phyloP scores from a whole-genome alignment of 2,797 vertebrate genomes.

The Enteromius treurensis region DNA sequence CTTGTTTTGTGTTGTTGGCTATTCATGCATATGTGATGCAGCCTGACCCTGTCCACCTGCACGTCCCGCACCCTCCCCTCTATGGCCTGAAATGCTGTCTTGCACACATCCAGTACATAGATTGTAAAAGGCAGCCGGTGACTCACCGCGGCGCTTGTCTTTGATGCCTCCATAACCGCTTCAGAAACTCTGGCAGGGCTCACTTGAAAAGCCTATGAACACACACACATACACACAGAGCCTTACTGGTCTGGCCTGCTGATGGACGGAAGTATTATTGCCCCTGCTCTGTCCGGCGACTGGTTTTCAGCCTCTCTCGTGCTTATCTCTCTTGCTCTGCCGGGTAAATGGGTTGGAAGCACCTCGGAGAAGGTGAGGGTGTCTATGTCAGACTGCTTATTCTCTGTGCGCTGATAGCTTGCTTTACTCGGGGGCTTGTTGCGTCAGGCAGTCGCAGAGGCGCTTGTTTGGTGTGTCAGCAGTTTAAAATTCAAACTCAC shows the following conservation, averaged over 20 bases:
- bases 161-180: conserved; percentile 85
- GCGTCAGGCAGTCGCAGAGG: conserved; percentile 48
- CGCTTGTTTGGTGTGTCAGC: conserved; percentile 44
- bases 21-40: conserved; percentile 58
- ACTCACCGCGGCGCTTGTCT: conserved; percentile 85
- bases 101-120: conserved; percentile 63
- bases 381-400: conserved; percentile 45
- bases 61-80: conserved; percentile 17
- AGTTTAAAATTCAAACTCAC: conserved; percentile 70
- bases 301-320: conserved; percentile 18
- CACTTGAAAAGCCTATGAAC: conserved; percentile 84
- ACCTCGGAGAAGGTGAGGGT: conserved; percentile 42
- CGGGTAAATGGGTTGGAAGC: conserved; percentile 31
- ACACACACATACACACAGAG: conserved; percentile 71
- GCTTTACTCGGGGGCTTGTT: conserved; percentile 40
- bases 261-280: conserved; percentile 26
- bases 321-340: conserved; percentile 26
- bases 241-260: conserved; percentile 56
- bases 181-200: conserved; percentile 85
- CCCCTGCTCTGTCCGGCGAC: conserved; percentile 20
- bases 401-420: conserved; percentile 36
- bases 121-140: conserved; percentile 73
- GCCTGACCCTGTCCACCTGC: conserved; percentile 48
- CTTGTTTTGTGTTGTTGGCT: conserved; percentile 43
- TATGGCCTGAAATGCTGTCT: conserved; percentile 27